A percentile compares a stretch with the other conserved stretches of the same genome.
Evolutionary conservation across 1,140 invertebrate genomes (phyloP).

Genomic region (Trinorchestia longiramus): DNA sequence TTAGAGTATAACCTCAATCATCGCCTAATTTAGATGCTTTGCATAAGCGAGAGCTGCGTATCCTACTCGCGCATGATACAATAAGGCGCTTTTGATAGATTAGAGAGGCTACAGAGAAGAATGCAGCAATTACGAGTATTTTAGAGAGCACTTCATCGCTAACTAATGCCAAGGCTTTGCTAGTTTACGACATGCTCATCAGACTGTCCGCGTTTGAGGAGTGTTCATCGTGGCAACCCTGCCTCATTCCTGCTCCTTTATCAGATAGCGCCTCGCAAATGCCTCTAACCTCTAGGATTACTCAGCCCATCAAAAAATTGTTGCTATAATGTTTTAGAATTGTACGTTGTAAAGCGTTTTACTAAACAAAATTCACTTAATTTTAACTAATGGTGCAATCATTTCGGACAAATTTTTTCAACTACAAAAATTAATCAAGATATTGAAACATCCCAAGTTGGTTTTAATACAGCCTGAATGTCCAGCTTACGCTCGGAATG

Average conservation of each 20-base stretch:
- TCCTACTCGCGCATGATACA: conserved; percentile 17
- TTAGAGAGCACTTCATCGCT: conserved; percentile 52
- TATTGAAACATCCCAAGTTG: neutral
- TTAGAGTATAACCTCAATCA: conserved; percentile 40
- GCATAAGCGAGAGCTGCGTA: conserved; percentile 46
- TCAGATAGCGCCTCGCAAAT: conserved; percentile 6
- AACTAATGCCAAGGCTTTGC: conserved; percentile 28
- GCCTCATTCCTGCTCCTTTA: neutral
- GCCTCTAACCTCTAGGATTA: neutral
- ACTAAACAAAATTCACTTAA: neutral
- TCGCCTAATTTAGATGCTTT: conserved; percentile 51
- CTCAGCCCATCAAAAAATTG: neutral
- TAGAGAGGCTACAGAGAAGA: conserved; percentile 46
- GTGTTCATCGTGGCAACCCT: neutral
- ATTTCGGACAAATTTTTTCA: neutral
- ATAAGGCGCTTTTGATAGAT: conserved; percentile 51
- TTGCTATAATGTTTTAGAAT: neutral
- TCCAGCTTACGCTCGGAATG: neutral
- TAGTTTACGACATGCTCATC: conserved; percentile 45
- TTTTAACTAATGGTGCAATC: neutral
- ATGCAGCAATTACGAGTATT: conserved; percentile 54
- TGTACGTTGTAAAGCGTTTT: neutral
- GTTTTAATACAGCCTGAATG: neutral
- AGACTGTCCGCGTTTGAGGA: neutral
- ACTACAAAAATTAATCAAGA: neutral